A percentile compares a stretch with the other conserved stretches of the same genome.
Evolutionary conservation across 2,797 vertebrate species (phyloP).

Genomic region (Mormyrus proboscirostris): DNA sequence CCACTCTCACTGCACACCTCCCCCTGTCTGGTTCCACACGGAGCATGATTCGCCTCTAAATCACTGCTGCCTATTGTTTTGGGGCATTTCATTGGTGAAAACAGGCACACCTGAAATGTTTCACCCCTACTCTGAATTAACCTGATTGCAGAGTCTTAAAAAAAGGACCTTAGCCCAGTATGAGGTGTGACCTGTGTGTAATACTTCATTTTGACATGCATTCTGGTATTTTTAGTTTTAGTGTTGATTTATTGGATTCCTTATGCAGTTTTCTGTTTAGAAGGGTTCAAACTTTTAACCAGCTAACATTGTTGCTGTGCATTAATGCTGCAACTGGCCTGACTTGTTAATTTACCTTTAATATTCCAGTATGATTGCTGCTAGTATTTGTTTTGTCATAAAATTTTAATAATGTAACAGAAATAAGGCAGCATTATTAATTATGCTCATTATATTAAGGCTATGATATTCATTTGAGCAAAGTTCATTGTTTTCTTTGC

Average conservation of each 20-base stretch:
- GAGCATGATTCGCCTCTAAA: neutral
- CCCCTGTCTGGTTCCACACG: neutral
- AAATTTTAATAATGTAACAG: conserved; percentile 12
- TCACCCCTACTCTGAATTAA: neutral
- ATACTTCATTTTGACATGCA: neutral
- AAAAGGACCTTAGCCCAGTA: neutral
- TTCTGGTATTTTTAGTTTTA: neutral
- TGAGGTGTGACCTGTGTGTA: neutral
- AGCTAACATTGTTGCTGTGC: neutral
- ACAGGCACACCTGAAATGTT: neutral
- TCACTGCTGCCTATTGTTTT: neutral
- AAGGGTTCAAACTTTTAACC: neutral
- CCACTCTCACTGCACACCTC: neutral
- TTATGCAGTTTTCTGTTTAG: neutral
- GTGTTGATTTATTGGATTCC: neutral
- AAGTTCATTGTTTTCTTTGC: neutral
- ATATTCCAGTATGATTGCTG: neutral
- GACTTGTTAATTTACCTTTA: neutral
- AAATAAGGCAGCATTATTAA: neutral
- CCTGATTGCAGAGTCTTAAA: neutral
- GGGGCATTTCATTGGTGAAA: neutral
- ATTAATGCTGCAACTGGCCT: neutral
- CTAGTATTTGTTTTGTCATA: conserved; percentile 4
- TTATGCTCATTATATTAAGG: neutral
- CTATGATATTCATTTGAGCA: neutral